Base-by-base conservation (phyloP, 2,888 invertebrate genomes). In the Caradrina clavipalpis region DNA sequence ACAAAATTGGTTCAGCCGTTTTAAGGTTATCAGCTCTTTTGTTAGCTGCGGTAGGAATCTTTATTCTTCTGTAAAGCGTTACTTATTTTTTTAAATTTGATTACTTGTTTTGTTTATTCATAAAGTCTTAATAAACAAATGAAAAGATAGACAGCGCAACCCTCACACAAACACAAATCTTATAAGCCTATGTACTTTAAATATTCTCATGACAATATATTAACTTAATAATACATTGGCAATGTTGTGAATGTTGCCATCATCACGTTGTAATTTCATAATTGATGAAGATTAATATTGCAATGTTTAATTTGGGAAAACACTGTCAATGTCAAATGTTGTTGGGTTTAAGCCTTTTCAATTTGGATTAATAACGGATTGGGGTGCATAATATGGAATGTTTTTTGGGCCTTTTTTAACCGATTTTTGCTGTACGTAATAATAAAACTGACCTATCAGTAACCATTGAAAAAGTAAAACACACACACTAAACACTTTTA, bases 251-350 rank as follows among this genome's bases (percentile, higher is more conserved):
- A 55, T 47, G 8, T 54, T 62, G 19, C 49, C 15, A 53, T 70
- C 39, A 59, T 57, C 50, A 74, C 26, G 22, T 49, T 10, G 8
- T 49, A 15, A 54, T 61, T 74, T 50, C 42, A n/a, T 76, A 21
- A 61, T 50, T 56, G 45, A 39, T 7, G 19, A 31, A 47, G 39
- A 31, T 60, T 76, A 56, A 73, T 50, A 53, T 31, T 60, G 51
- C 47, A 70, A 35, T 53, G 59, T 71, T 60, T 56, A 47, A 73
- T 66, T 53, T 61, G 47, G 65, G 65, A 62, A 76, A 60, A 50
- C 42, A 68, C 51, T 76, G 65, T 65, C 63, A 73, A 69, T 70
- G 69, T 69, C 75, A 79, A 67, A 74, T 67, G 54, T 68, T 65
- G 55, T 51, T 8, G 49, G 31, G 15, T 15, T 49, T 66, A 51